phyloP scores from a whole-genome alignment of 2,797 vertebrate genomes.

The Vipera latastei region DNA sequence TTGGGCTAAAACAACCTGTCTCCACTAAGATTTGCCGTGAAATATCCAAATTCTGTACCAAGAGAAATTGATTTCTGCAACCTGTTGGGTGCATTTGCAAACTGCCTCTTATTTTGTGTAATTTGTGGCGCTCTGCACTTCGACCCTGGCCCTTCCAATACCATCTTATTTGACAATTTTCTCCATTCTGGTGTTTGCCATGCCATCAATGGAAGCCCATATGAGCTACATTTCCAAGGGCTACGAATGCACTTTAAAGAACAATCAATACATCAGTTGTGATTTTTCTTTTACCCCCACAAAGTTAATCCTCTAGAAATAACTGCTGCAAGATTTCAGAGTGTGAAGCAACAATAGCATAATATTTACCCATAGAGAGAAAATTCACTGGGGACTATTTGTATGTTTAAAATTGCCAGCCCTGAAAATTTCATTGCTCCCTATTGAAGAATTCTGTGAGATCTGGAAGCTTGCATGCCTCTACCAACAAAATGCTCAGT shows the following conservation, averaged over 20 bases:
- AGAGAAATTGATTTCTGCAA: not conserved
- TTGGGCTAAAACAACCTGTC: not conserved
- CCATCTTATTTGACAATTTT: not conserved
- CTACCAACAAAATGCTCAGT: not conserved
- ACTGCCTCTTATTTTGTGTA: not conserved
- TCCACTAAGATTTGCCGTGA: too few relatives aligned
- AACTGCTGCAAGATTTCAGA: not conserved
- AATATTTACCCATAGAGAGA: not conserved
- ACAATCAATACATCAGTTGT: not conserved
- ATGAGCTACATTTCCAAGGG: not conserved
- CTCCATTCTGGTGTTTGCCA: not conserved
- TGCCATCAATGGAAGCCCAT: too few relatives aligned
- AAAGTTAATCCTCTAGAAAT: not conserved
- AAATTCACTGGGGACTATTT: not conserved
- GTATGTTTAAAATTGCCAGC: not conserved
- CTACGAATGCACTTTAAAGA: not conserved
- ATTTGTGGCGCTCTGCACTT: not conserved
- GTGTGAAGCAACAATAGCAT: too few relatives aligned
- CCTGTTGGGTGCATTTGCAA: not conserved
- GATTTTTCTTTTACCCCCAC: not conserved
- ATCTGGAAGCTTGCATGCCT: not conserved
- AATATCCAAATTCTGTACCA: not conserved
- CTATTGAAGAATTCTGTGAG: constrained; percentile 3
- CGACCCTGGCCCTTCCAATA: not conserved
- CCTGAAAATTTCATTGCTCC: not conserved